Base-by-base conservation (phyloP, 2,797 vertebrate genomes). In the Sternotherus odoratus region DNA sequence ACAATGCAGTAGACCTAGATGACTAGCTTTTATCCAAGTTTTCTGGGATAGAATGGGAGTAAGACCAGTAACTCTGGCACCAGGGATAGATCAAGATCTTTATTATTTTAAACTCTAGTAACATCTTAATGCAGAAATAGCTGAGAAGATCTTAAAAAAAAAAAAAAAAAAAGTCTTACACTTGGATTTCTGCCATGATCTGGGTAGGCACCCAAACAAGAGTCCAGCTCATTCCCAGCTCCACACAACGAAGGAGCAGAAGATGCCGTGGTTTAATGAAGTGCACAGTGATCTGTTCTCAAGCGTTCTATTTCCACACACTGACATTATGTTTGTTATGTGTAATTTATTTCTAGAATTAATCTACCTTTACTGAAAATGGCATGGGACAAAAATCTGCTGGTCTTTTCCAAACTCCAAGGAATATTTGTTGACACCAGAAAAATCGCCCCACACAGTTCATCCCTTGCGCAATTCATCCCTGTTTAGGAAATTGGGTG, bases 341-440 rank as follows among this genome's bases (percentile, higher is more conserved):
- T 82, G 77, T 54, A 49, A 85, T 82, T 88, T 85, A 88, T 88
- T 19, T 43, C 56, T 50, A 82, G 56, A 85, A 92, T 88, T 85
- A 72, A 72, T 85, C 84, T 77, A 81, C 69, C 78, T 88, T 82
- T 77, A 85, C 83, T 77, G 90, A 87, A 87, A 91, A 91, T 84
- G 48, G 87, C 87, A 56, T 39, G 77, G 85, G 63, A 39, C 63
- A 36, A 39, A 48, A 75, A 87, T 63, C 77, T 28, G 5, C n/a
- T 77, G 43, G 86, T 46, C 51, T 77, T 82, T 77, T 85, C 69
- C 28, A 8, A n/a, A 53, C 69, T 85, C n/a, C 26, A 36, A 48
- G 36, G 77, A 63, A 60, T 80, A 43, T 63, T 56, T 85, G 77
- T 85, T 53, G 49, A 50, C n/a, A 69, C 72, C 36, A 79, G 53